These are phyloP conservation scores for Peromyscus nudipes DNA, from an alignment of 2,797 vertebrate genomes.

Conservation along the genomic window DNA sequence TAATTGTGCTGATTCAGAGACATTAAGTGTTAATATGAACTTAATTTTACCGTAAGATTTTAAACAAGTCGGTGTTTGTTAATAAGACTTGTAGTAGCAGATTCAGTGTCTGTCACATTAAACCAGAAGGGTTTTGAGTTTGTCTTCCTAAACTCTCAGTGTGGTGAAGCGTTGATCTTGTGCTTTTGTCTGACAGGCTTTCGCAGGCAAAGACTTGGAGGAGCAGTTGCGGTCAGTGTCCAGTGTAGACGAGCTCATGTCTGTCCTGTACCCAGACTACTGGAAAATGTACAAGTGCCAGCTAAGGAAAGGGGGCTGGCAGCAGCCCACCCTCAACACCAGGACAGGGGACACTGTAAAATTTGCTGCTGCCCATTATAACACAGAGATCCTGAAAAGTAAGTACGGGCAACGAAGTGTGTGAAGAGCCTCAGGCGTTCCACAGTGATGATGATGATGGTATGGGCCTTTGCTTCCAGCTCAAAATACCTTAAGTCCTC, in stretches of 20 bases:
- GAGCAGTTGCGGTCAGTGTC: slow-evolving; percentile 95
- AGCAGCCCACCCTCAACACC: slow-evolving; percentile 85
- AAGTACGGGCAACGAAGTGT: slow-evolving; percentile 83
- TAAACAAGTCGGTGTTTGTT: not conserved
- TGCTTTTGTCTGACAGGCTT: slow-evolving; percentile 89
- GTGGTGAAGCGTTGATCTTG: slow-evolving; percentile 54
- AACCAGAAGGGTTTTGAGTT: not conserved
- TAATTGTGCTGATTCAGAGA: not conserved
- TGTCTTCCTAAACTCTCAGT: not conserved
- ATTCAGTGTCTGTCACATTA: too few species aligned
- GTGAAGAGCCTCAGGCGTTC: not conserved
- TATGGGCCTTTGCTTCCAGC: not conserved
- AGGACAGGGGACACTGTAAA: slow-evolving; percentile 90
- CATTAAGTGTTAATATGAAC: not conserved
- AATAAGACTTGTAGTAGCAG: not conserved
- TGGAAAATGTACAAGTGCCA: slow-evolving; percentile 97
- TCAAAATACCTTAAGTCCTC: not conserved
- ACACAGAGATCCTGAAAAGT: slow-evolving; percentile 97
- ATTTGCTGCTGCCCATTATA: slow-evolving; percentile 95
- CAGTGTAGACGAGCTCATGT: slow-evolving; percentile 98
- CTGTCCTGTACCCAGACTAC: slow-evolving; percentile 95
- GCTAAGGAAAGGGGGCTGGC: slow-evolving; percentile 90
- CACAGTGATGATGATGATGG: not conserved
- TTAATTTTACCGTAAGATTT: not conserved
- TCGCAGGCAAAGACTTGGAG: slow-evolving; percentile 93